A percentile compares a stretch with the other conserved stretches of the same genome.
Evolutionary conservation across 2,888 invertebrate species (phyloP).

Genomic region (Hirudinaria manillensis): DNA sequence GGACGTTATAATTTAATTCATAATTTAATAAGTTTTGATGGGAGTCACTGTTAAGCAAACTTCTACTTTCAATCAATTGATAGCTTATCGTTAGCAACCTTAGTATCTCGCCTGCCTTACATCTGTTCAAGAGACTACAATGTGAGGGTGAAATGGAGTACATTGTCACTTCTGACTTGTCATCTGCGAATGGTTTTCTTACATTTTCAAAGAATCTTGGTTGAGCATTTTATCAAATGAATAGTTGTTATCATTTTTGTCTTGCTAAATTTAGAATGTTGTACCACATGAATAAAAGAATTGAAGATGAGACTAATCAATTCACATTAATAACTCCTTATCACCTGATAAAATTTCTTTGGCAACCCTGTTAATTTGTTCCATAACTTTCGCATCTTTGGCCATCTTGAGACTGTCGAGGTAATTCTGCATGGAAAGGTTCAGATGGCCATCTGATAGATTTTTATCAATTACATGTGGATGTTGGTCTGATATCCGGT

Average conservation of each 20-base stretch:
- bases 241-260: background rate
- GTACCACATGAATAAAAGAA: background rate
- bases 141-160: constrained; percentile 12
- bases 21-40: background rate
- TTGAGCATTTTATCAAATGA: no score
- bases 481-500: background rate
- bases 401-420: background rate
- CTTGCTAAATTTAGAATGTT: no score
- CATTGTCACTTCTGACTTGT: background rate
- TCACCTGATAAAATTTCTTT: background rate
- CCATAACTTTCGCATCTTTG: background rate
- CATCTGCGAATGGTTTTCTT: background rate
- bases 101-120: constrained; percentile 16
- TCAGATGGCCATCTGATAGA: background rate
- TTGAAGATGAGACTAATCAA: background rate
- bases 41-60: background rate
- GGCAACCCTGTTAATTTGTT: background rate
- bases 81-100: background rate
- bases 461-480: background rate
- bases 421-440: constrained; percentile 9
- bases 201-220: background rate
- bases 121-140: constrained; percentile 11
- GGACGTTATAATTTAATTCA: background rate
- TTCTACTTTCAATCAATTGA: background rate
- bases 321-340: background rate